Evolutionary conservation across 1,140 invertebrate genomes (phyloP), one percentile per base, ranked within the genome.

Genomic region (Camponotus floridanus): DNA sequence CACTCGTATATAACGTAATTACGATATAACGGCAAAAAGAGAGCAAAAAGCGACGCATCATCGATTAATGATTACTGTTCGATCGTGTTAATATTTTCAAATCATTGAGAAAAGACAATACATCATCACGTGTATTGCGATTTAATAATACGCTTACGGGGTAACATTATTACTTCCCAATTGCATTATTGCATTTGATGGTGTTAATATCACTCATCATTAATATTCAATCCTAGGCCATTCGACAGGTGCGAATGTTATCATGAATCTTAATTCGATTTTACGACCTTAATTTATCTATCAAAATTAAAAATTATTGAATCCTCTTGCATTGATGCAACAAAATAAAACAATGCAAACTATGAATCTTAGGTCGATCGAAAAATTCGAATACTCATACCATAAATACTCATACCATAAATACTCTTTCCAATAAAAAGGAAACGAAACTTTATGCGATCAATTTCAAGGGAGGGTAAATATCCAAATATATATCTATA

Each of bases 21-120:
- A 80, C 45, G 33, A 57, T 51, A 39, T 70, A 80, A 51, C 42
- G 33, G 45, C 45, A 70, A 68, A 80, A 80, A 80, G 48, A 45
- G 13, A 42, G 55, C n/a, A 68, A 79, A 65, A 79, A 55, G 48
- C 64, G 21, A 6, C 15, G 18, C 45, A 70, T 80, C 45, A 80
- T 70, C 70, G 65, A 80, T 70, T 70, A 80, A 80, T 70, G 48
- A 80, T 39, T 64, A n/a, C 33, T 36, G 26, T n/a, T 68, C 42
- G 76, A 70, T 70, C 64, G 45, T 33, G 8, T 80, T 55, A 55
- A 55, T 70, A 80, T 80, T 80, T 80, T 68, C 45, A 55, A 65
- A 80, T 80, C 42, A 67, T 79, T 48, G 13, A 68, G 21, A 80
- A 45, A 45, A 80, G 76, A 80, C 65, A 80, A 80, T 70, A 57